These are phyloP conservation scores for Nephila pilipes DNA, from an alignment of 1,140 invertebrate genomes.

Conservation along the genomic window DNA sequence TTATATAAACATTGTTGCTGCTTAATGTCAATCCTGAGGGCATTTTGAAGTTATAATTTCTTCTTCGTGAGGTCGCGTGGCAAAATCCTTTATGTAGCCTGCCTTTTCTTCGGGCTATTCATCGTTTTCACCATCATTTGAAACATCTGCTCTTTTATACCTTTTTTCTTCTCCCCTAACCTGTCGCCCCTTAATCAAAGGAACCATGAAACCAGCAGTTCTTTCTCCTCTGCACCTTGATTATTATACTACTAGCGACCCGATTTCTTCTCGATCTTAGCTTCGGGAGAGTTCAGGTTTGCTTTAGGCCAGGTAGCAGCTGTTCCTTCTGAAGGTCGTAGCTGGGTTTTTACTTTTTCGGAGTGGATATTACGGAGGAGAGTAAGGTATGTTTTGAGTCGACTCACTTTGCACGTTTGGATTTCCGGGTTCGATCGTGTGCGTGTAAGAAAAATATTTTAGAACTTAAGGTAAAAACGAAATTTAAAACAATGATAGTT, in stretches of 20 bases:
- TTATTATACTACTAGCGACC: neutral
- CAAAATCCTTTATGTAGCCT: conserved; percentile 21
- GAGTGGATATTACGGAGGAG: neutral
- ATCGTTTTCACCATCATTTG: neutral
- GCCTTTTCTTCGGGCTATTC: neutral
- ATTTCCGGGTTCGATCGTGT: conserved; percentile 5
- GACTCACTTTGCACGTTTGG: neutral
- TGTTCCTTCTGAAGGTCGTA: neutral
- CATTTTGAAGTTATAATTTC: neutral
- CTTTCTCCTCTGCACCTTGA: conserved; percentile 2
- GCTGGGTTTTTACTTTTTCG: neutral
- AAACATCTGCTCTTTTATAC: conserved; percentile 36
- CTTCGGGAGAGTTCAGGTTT: neutral
- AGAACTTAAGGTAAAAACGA: too few relatives aligned
- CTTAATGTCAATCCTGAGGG: too few relatives aligned
- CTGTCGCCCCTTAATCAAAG: conserved; percentile 45
- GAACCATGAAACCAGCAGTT: conserved; percentile 38
- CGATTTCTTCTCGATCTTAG: neutral
- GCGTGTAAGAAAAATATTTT: neutral
- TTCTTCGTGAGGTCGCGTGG: conserved; percentile 53
- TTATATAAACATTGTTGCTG: too few relatives aligned
- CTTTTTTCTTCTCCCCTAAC: neutral
- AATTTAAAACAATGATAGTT: too few relatives aligned
- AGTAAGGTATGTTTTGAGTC: neutral
- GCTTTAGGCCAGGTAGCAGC: neutral